Evolutionary conservation across 2,113 vertebrate species (phyloP).

Genomic region (Arvicanthis niloticus): DNA sequence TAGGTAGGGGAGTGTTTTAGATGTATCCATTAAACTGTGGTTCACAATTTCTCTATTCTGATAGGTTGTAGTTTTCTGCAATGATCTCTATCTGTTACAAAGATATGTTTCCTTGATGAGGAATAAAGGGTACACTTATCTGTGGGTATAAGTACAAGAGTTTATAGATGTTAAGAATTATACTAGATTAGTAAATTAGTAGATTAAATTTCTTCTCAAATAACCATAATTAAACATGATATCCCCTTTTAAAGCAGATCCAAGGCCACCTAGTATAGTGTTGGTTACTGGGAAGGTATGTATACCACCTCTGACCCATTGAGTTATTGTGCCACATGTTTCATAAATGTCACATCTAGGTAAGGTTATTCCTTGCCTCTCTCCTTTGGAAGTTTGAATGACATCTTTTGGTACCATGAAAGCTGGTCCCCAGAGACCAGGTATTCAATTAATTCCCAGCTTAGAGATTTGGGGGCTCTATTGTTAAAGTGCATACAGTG

Average conservation of each 20-base stretch:
- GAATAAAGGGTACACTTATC: neutral
- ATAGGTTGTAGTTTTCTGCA: neutral
- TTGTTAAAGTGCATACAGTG: neutral
- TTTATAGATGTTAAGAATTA: neutral
- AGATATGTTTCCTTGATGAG: neutral
- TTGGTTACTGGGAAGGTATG: neutral
- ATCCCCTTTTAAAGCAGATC: neutral
- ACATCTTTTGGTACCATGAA: neutral
- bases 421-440: neutral
- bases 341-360: neutral
- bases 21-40: neutral
- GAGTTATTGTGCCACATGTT: neutral
- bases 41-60: neutral
- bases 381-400: neutral
- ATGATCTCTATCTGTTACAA: neutral
- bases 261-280: neutral
- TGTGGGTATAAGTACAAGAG: neutral
- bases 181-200: neutral
- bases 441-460: neutral
- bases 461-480: neutral
- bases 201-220: neutral
- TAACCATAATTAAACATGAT: neutral
- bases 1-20: neutral
- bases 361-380: neutral
- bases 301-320: neutral